Base-by-base conservation (phyloP, 2,888 invertebrate genomes). In the Lepas anatifera region DNA sequence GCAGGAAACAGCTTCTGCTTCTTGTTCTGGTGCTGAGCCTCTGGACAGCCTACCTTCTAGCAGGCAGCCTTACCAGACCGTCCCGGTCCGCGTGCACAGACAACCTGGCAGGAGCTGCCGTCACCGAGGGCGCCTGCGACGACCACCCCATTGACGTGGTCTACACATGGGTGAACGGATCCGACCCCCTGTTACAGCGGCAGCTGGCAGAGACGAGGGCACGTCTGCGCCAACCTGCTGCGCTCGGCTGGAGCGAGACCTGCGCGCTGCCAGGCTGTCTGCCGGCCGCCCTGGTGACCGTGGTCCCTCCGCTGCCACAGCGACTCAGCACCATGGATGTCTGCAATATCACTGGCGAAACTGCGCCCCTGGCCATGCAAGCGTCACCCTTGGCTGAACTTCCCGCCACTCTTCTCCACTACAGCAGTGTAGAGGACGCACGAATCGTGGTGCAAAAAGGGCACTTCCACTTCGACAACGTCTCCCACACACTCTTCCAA, bases 161-260 rank as follows among this genome's bases (percentile, higher is more conserved):
- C 0, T 91, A 91, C 77, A 90, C 90, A 0, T 91, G 91, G 91
- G 91, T 91, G 0, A 91, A 90, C 78, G 91, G 91, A 0, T 85
- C 87, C 0, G 90, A 91, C 78, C 85, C 87, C 0, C 75, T 77
- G 37, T 86, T 88, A 74, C 76, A 83, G 2, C 77, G 80, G 50
- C 78, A 82, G 68, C 78, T 87, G 71, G 41, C 41, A n/a, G n/a
- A n/a, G n/a, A n/a, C n/a, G n/a, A n/a, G n/a, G n/a, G n/a, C n/a
- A n/a, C n/a, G n/a, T n/a, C n/a, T n/a, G n/a, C n/a, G n/a, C n/a
- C n/a, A n/a, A n/a, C n/a, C n/a, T n/a, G n/a, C n/a, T n/a, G n/a
- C n/a, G n/a, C n/a, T 22, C 32, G 22, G 58, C 32, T 58, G 58
- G 67, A 75, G 63, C 29, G 80, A 80, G 2, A 75, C 74, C 72